Evolutionary conservation across 1,140 invertebrate species (phyloP), one percentile per base, ranked within the genome.

Genomic region (Spodoptera litura): DNA sequence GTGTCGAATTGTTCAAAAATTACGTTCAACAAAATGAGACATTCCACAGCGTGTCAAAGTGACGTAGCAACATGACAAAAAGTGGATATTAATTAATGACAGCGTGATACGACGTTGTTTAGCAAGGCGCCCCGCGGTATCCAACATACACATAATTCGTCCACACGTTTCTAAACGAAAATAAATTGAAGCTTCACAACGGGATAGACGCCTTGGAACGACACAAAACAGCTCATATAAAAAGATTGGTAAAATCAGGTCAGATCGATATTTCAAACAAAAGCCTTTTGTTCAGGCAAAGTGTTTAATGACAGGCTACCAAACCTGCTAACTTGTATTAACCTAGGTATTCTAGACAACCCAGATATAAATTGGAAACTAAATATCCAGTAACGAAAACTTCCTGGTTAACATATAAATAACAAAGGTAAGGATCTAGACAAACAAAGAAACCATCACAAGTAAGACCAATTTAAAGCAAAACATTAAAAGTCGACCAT

Each of bases 11-110:
- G 4, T 44, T 61, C 20, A 49, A 66, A 56, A 35, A 20, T 56
- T 10, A 15, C 52, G 9, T 25, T 25, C 13, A 61, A 27, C 38
- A 49, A 25, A 55, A 62, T 53, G 8, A 2, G 44, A 38, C 73
- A 31, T 64, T 52, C 27, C 44, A n/a, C 44, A 12, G 38, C 62
- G 8, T 12, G 51, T 53, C 27, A 51, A 62, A 49, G 53, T n/a
- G 6, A 51, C 20, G 20, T 20, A 55, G 15, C 13, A 38, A 75
- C 44, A 53, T 27, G 44, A 73, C 71, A 59, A 62, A 75, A 53
- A 38, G 49, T 53, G 51, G 15, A 75, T 62, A 75, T 75, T 75
- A 64, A 75, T 64, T 75, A 75, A 75, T 61, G 35, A 64, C 73
- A 52, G 38, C 25, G 31, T 75, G 25, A 75, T 55, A 53, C 13